Evolutionary conservation across 2,888 invertebrate species (phyloP).

Genomic region (Tetragonisca angustula): DNA sequence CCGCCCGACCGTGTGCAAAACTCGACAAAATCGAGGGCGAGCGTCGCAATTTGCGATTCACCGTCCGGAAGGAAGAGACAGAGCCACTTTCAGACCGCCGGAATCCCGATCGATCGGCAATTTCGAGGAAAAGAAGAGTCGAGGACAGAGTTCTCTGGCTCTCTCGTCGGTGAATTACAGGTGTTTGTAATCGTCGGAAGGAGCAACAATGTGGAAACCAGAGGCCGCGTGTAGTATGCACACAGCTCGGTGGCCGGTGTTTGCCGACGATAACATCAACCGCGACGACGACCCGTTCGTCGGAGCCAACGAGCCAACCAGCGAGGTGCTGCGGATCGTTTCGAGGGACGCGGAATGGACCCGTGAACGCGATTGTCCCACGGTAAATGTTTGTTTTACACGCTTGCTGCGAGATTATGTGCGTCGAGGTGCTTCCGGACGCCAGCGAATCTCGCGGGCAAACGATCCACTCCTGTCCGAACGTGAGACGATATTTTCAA

Average conservation of each 20-base stretch:
- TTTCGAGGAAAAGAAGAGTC: constrained; percentile 25
- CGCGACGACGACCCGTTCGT: constrained; percentile 57
- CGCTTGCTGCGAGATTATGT: constrained; percentile 12
- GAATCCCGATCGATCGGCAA: constrained; percentile 47
- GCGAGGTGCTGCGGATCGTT: constrained; percentile 16
- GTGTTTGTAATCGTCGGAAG: constrained; percentile 66
- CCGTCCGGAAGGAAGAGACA: not conserved
- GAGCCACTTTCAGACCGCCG: not conserved
- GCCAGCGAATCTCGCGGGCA: not conserved
- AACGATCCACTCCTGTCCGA: too few relatives aligned
- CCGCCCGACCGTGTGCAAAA: not conserved
- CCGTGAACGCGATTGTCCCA: not conserved
- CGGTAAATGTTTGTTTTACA: constrained; percentile 6
- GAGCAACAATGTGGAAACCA: constrained; percentile 33
- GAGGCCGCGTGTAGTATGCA: not conserved
- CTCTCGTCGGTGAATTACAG: constrained; percentile 38
- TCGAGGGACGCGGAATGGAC: constrained; percentile 1
- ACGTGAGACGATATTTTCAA: too few relatives aligned
- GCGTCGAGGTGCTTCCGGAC: not conserved
- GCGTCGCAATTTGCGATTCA: not conserved
- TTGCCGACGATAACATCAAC: constrained; percentile 61
- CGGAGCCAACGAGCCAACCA: constrained; percentile 45
- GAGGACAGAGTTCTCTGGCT: not conserved
- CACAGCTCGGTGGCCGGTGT: constrained; percentile 10
- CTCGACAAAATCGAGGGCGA: too few relatives aligned